Evolutionary conservation across 92 coral and sea anemone genomes (phyloP), one percentile per base, ranked within the genome.

Genomic region (Palythoa heliodiscus): DNA sequence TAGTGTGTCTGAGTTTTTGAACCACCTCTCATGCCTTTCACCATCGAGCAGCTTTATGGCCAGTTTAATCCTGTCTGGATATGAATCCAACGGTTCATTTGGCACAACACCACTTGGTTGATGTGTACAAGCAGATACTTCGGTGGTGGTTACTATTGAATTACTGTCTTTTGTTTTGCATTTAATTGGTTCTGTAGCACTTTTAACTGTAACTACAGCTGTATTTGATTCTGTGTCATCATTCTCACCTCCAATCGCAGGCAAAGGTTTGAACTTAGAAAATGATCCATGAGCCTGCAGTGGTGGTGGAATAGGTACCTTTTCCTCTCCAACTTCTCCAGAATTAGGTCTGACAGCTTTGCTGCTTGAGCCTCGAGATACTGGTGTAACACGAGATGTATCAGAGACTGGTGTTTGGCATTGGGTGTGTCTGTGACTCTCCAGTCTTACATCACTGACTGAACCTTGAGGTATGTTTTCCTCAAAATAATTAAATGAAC

Each of bases 31-130:
- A 76, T 90, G 94, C 67, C 99, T 91, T 70, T 96, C 77, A 29
- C 99, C 99, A 88, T 97, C 97, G 4, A 93, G 89, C 13, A 93
- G 85, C 73, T 90, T 91, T 8, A 97, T 66, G 2, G 99, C 99
- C 39, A 97, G 95, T 29, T 93, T 89, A 11, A 97, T 78, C 82
- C 93, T 92, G 38, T 79, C 83, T 71, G 90, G 74, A 43, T 94
- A 88, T 52, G 77, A 40, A 16, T 95, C 97, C 73, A 90, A 38
- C 17, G 95, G 98, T 74, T 89, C 96, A 47, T 55, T 70, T 52
- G 93, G 94, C 75, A 91, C 87, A 7, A 69, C 29, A 16, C 39
- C 25, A 15, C 88, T 55, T 19, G 54, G 66, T 47, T 73, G 40
- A 3, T 57, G 29, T 43, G 61, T 25, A 38, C 50, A 22, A 38